Percentiles rank a stretch among this genome's conserved stretches.
These are phyloP conservation scores for Atrina japonica DNA, from an alignment of 2,888 invertebrate genomes.

Conservation along the genomic window DNA sequence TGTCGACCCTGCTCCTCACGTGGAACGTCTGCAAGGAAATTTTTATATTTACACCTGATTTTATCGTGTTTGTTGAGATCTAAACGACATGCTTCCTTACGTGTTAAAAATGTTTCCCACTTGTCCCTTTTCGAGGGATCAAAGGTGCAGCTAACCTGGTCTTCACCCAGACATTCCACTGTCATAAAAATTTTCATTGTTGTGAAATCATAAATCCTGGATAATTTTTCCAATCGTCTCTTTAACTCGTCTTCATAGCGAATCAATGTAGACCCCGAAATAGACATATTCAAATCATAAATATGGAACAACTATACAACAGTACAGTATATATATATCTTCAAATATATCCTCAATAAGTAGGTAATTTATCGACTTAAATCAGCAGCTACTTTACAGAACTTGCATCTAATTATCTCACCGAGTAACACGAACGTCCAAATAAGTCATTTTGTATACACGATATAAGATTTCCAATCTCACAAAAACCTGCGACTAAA, in stretches of 20 bases:
- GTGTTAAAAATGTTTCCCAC: conserved; percentile 66
- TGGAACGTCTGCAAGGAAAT: conserved; percentile 62
- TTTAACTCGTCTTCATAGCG: conserved; percentile 65
- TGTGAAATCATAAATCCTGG: conserved; percentile 67
- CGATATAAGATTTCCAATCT: no score
- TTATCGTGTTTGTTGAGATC: conserved; percentile 69
- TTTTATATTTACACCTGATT: conserved; percentile 59
- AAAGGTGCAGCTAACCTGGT: conserved; percentile 61
- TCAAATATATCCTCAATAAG: no score
- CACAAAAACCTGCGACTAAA: no score
- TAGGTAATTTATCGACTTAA: no score
- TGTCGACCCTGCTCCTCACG: conserved; percentile 68
- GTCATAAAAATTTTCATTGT: conserved; percentile 75
- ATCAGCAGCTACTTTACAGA: no score
- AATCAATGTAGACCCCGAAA: conserved; percentile 41
- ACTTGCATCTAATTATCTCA: no score
- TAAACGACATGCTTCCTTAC: conserved; percentile 70
- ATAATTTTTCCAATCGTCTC: conserved; percentile 67
- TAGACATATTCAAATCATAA: conserved; percentile 10
- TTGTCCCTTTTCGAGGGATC: conserved; percentile 52
- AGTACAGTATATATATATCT: no score
- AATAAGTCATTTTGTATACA: no score
- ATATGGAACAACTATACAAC: no score
- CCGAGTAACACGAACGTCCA: no score
- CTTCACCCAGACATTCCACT: conserved; percentile 69